Evolutionary conservation across 2,113 vertebrate species (phyloP).

Genomic region (Leptosomus discolor): DNA sequence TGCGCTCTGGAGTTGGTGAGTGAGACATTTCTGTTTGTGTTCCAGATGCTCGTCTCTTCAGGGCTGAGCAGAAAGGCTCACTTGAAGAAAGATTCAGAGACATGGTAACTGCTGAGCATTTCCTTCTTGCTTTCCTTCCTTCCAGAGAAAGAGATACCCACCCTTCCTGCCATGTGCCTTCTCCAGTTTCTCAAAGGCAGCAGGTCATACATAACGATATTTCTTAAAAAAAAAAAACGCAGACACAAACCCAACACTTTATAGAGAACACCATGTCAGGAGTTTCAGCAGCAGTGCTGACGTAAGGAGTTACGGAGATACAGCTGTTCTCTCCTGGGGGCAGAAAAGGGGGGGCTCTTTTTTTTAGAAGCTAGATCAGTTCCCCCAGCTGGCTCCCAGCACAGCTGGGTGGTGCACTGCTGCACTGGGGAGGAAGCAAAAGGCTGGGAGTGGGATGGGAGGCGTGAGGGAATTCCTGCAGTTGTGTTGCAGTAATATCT

Average conservation of each 20-base stretch:
- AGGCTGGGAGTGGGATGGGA: neutral
- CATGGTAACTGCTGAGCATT: neutral
- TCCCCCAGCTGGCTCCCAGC: neutral
- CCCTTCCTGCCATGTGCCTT: constrained; percentile 18
- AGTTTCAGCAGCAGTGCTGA: neutral
- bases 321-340: too few species aligned
- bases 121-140: neutral
- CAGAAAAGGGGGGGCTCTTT: neutral
- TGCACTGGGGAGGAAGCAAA: neutral
- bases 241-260: neutral
- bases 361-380: neutral
- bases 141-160: neutral
- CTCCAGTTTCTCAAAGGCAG: neutral
- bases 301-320: neutral
- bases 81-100: neutral
- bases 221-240: neutral
- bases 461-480: neutral
- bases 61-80: neutral
- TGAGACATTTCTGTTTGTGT: neutral
- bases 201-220: neutral
- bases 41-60: neutral
- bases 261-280: neutral
- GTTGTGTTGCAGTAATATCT: neutral
- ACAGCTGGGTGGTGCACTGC: neutral
- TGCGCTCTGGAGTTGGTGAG: neutral